Percentiles rank a stretch among this genome's conserved stretches.
Conservation (phyloP, 2,797 vertebrate genomes). For the Erithacus rubecula region DNA sequence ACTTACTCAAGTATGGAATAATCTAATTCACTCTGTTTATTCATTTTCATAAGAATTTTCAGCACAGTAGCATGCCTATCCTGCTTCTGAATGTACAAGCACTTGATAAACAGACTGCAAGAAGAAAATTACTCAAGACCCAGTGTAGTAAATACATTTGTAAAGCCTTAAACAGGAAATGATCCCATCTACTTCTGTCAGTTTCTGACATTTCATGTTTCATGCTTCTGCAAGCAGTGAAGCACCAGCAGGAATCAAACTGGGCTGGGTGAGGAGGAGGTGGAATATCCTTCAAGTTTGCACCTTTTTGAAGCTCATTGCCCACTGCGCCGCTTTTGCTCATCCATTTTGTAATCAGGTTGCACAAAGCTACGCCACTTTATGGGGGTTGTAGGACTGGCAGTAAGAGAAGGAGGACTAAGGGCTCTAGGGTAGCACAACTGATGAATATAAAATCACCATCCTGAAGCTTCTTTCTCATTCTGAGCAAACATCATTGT, state of each 20-base stretch:
- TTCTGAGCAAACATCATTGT: neutral
- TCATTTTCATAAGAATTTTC: neutral
- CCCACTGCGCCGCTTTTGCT: neutral
- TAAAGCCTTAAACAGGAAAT: conserved; percentile 2
- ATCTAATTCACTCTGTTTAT: conserved; percentile 27
- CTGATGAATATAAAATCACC: neutral
- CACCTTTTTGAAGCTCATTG: neutral
- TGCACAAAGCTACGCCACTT: neutral
- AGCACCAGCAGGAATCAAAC: neutral
- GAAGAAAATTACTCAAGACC: neutral
- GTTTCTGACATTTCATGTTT: neutral
- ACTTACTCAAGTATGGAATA: neutral
- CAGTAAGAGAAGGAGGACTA: neutral
- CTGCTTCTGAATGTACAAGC: neutral
- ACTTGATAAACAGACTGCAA: neutral
- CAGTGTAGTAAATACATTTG: neutral
- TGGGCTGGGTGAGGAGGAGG: neutral
- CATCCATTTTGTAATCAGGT: neutral
- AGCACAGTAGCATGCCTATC: neutral
- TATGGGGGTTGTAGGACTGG: neutral
- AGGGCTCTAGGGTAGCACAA: neutral
- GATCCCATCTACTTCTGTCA: neutral
- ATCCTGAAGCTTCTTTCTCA: neutral
- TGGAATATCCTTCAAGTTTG: neutral
- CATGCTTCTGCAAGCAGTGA: neutral